Base-by-base conservation (phyloP, 2,888 invertebrate species). In the Leucophora obtusa region DNA sequence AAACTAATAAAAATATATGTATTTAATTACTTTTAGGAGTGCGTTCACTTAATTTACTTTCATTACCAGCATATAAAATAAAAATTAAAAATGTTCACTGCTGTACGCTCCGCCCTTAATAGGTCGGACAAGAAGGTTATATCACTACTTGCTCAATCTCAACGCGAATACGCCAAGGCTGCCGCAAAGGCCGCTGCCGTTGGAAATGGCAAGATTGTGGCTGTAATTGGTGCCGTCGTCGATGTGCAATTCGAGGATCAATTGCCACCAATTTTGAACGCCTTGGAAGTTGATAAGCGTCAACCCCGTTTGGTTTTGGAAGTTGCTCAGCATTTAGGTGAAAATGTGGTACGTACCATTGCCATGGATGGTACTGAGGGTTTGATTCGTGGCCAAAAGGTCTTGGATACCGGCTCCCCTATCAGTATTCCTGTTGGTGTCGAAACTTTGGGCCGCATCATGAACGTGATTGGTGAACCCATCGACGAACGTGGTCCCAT, bases 221-320 rank as follows among this genome's bases (percentile, higher is more conserved):
- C 96, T 86, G 97, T 98, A 75, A 98, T 98, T 89, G 98, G 98
- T 91, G 98, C 98, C 86, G 98, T 98, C 82, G 98, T 98, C 58
- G 98, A 98, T 89, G 97, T 97, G 0, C 97, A 97, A 90, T 98
- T 98, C 88, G 97, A 97, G 56, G 95, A 94, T 82, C 92, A 93
- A 21, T 92, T 98, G 68, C 98, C 98, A 47, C 96, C 96, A 14
- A 98, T 98, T 89, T 92, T 98, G 83, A 98, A 98, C 91, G 97
- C 98, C 53, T 92, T 98, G 83, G 97, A 98, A 90, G 98, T 98
- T 0, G 93, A 95, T 86, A 94, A 95, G 88, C 94, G 96, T 88
- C 92, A 91, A 68, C 96, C 97, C 2, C 89, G 92, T 85, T 92
- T 97, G 68, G 94, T 97, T 83, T 92, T 97, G 86, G 97, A 86